Conservation (phyloP, 2,113 vertebrate species). For the Platysternon megacephalum region DNA sequence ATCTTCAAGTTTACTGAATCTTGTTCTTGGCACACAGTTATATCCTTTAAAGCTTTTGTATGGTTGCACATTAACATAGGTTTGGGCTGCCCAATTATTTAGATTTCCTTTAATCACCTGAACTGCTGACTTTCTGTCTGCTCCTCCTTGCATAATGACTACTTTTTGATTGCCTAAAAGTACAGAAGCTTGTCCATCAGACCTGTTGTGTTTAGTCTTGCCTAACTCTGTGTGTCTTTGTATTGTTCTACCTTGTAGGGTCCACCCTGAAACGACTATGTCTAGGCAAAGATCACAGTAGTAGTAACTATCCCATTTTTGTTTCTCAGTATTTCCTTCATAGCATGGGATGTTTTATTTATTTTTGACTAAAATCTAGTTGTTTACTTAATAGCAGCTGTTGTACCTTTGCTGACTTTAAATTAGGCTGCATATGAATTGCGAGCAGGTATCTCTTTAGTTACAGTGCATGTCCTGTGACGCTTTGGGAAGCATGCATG, state of each 20-base stretch:
- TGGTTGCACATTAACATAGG: constrained; percentile 76
- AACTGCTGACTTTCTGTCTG: constrained; percentile 83
- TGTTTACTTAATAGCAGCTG: constrained; percentile 33
- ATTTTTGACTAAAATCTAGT: constrained; percentile 71
- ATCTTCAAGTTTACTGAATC: constrained; percentile 62
- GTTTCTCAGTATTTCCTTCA: constrained; percentile 83
- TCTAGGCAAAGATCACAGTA: constrained; percentile 99
- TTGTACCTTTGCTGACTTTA: constrained; percentile 20
- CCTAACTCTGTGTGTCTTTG: constrained; percentile 96
- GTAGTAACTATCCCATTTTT: constrained; percentile 98
- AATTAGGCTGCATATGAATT: constrained; percentile 15
- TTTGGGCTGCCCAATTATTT: constrained; percentile 76
- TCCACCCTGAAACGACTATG: constrained; percentile 99
- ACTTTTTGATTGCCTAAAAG: constrained; percentile 87
- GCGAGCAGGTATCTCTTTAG: constrained; percentile 22
- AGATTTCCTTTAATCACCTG: constrained; percentile 71
- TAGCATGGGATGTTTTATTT: constrained; percentile 81
- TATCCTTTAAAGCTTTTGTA: constrained; percentile 66
- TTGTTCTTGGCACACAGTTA: constrained; percentile 69
- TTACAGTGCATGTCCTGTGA: constrained; percentile 61
- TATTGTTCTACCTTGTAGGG: constrained; percentile 97
- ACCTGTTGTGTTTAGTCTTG: constrained; percentile 82
- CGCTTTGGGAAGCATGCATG: constrained; percentile 65
- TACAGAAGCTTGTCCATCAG: constrained; percentile 86
- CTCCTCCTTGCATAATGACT: constrained; percentile 81